A percentile compares a stretch with the other conserved stretches of the same genome.
Conservation (phyloP, 2,888 invertebrate genomes). For the Scaptodrosophila latifasciaeformis region DNA sequence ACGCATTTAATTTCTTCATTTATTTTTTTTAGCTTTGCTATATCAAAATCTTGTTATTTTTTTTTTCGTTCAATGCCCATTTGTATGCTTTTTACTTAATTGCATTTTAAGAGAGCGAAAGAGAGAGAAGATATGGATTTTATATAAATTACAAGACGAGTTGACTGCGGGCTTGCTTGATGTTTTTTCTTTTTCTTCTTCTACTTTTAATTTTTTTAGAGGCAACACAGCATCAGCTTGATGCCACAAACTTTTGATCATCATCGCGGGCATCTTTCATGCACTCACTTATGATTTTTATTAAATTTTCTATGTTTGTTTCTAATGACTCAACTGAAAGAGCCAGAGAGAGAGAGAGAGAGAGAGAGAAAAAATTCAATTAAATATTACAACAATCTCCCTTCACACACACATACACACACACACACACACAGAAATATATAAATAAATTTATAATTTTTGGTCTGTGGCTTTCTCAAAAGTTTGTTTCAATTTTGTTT, state of each 20-base stretch:
- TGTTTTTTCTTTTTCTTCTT: too few relatives aligned
- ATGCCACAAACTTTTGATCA: too few relatives aligned
- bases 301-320: conserved; percentile 45
- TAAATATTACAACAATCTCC: conserved; percentile 68
- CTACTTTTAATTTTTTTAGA: neutral
- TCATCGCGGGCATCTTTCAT: neutral
- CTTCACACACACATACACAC: too few relatives aligned
- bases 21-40: conserved; percentile 33
- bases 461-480: neutral
- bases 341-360: neutral
- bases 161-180: neutral
- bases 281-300: conserved; percentile 64
- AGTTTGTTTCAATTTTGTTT: conserved; percentile 19
- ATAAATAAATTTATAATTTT: neutral
- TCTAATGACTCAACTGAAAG: conserved; percentile 50
- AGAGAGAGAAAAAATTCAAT: conserved; percentile 47
- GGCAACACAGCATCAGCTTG: too few relatives aligned
- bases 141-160: conserved; percentile 63
- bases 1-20: neutral
- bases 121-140: conserved; percentile 65
- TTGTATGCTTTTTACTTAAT: conserved; percentile 68
- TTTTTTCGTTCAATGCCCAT: conserved; percentile 67
- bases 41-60: conserved; percentile 62
- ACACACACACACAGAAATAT: conserved; percentile 3
- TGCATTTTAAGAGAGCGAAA: too few relatives aligned